Conservation (phyloP, 2,888 invertebrate genomes). For the Orthonevra nobilis region DNA sequence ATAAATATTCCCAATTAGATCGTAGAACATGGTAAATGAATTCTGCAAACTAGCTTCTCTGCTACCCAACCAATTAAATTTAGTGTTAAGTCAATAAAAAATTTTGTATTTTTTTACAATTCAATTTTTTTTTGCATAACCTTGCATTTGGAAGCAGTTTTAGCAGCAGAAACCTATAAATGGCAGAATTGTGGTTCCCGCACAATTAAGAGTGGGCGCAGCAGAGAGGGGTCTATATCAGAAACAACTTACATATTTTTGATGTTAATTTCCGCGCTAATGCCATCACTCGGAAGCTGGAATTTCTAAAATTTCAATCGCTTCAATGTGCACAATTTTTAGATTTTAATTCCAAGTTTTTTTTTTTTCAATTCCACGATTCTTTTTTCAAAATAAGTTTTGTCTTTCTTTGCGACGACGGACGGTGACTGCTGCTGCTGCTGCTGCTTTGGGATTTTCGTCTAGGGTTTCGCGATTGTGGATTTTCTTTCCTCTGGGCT, state of each 20-base stretch:
- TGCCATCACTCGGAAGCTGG: conserved; percentile 76
- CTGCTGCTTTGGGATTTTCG: conserved; percentile 30
- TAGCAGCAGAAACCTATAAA: conserved; percentile 58
- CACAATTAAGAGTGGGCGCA: conserved; percentile 57
- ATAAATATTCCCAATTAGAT: no score
- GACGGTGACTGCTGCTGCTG: conserved; percentile 24
- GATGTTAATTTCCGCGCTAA: conserved; percentile 79
- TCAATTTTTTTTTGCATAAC: conserved; percentile 69
- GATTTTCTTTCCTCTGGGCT: conserved; percentile 24
- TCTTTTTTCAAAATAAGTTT: conserved; percentile 48
- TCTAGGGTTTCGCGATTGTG: conserved; percentile 34
- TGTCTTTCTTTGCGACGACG: conserved; percentile 46
- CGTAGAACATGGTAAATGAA: no score
- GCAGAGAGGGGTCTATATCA: conserved; percentile 46
- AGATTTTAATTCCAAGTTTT: conserved; percentile 28
- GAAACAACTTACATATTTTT: conserved; percentile 80
- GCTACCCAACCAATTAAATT: conserved; percentile 1
- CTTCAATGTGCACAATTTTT: conserved; percentile 63
- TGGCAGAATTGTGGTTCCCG: conserved; percentile 54
- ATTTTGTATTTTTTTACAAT: no score
- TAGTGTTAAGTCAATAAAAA: conserved; percentile 2
- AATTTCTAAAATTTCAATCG: conserved; percentile 68
- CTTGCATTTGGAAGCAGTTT: conserved; percentile 40
- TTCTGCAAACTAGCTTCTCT: conserved; percentile 1
- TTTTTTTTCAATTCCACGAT: conserved; percentile 33